Base-by-base conservation (phyloP, 1,140 invertebrate genomes). In the Drosophila pruinosa region DNA sequence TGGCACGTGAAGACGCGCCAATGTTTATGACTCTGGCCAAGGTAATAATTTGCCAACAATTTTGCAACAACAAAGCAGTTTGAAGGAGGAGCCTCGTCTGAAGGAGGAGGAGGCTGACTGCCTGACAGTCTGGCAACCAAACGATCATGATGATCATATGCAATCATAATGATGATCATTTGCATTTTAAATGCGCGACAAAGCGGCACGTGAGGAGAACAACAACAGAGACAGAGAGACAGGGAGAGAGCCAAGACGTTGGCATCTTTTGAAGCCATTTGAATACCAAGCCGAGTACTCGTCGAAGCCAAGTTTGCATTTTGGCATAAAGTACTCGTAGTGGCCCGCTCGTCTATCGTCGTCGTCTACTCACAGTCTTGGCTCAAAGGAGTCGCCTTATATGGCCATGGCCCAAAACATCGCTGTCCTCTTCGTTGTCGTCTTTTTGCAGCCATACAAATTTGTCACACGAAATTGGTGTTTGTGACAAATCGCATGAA, bases 401-500 rank as follows among this genome's bases (percentile, higher is more conserved):
- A 86, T 86, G 81, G 81, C 65, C 31, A 43, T 57, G 65, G 75
- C 77, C 67, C 75, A 83, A 79, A 75, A 72, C 39, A 54, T 64
- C 17, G 50, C 36, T 17, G 39, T 48, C 43, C 21, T 22, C 31
- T 21, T 39, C 2, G 12, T 24, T 43, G 24, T 19, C 22, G 10
- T 12, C 50, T 22, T 39, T 41, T 43, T 31, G 36, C 41, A 67
- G 71, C 64, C 80, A 89, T 82, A 89, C 82, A 88, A 88, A 88
- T 88, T 88, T 88, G 82, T 82, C 82, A 88, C 83, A 89, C 83
- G 75, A 81, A 88, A 88, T 89, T 88, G 82, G 82, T 88, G 82
- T 89, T 82, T 88, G 75, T 89, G 82, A 89, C 82, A 88, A 88
- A 88, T 88, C 77, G 80, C 67, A 78, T 70, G 39, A 21, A 7